Evolutionary conservation across 1,140 invertebrate genomes (phyloP).

Genomic region (Diabrotica undecimpunctata): DNA sequence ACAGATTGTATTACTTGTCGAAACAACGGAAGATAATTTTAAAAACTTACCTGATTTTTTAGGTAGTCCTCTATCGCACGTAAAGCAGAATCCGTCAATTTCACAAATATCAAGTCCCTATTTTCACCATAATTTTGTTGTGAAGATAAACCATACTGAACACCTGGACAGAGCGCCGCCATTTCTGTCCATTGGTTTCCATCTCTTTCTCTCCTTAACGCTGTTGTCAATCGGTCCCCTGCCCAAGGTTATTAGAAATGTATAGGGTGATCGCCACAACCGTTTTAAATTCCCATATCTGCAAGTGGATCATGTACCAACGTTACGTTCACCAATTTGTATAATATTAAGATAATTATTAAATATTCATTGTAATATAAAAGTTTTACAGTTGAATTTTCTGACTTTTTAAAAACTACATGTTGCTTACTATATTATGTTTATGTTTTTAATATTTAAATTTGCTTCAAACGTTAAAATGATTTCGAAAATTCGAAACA

Average conservation of each 20-base stretch:
- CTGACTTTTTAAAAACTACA: no score
- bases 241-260: constrained; percentile 14
- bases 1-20: constrained; percentile 36
- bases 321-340: no score
- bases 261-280: constrained; percentile 5
- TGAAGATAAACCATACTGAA: constrained; percentile 92
- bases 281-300: not conserved
- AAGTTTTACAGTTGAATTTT: no score
- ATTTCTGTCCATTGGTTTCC: constrained; percentile 59
- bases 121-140: constrained; percentile 78
- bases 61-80: constrained; percentile 87
- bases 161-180: constrained; percentile 90
- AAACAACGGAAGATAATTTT: constrained; percentile 7
- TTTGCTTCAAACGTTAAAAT: no score
- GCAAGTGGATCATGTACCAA: no score
- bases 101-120: constrained; percentile 89
- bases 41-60: constrained; percentile 73
- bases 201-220: constrained; percentile 16
- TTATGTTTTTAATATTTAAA: no score
- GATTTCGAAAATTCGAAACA: no score
- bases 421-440: no score
- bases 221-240: constrained; percentile 14
- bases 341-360: no score
- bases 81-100: constrained; percentile 88
- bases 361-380: no score